A percentile compares a stretch with the other conserved stretches of the same genome.
These are phyloP conservation scores for Rattus rattus DNA, from an alignment of 2,113 vertebrate genomes.

Conservation along the genomic window DNA sequence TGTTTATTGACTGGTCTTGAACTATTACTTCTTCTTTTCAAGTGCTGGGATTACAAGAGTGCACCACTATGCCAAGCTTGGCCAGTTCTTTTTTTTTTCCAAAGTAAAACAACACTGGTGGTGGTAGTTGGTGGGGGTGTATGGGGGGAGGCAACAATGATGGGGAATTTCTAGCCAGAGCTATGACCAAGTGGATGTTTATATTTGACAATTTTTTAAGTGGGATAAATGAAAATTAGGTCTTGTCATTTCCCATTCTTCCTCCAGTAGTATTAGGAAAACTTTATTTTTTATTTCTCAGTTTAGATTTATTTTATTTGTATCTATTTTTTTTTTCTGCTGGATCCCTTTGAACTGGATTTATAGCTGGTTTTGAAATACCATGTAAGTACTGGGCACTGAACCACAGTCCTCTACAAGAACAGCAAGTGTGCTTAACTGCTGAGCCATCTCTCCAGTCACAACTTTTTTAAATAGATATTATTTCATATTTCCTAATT, in stretches of 20 bases:
- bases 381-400: background rate
- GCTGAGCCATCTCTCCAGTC: background rate
- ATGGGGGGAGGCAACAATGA: background rate
- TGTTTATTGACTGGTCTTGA: background rate
- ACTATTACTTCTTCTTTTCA: background rate
- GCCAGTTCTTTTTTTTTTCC: background rate
- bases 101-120: background rate
- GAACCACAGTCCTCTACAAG: background rate
- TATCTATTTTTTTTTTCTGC: background rate
- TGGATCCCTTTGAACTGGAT: background rate
- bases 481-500: background rate
- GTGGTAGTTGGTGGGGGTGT: background rate
- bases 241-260: background rate
- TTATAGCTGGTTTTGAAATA: background rate
- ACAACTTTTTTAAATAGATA: background rate
- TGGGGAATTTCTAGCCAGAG: background rate
- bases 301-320: background rate
- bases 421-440: background rate
- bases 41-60: background rate
- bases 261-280: conserved; percentile 13
- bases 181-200: background rate
- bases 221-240: background rate
- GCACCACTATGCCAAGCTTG: background rate
- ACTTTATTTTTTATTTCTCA: background rate
- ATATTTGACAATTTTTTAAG: conserved; percentile 16